Conservation (phyloP, 2,888 invertebrate species). For the Pardosa pseudoannulata region DNA sequence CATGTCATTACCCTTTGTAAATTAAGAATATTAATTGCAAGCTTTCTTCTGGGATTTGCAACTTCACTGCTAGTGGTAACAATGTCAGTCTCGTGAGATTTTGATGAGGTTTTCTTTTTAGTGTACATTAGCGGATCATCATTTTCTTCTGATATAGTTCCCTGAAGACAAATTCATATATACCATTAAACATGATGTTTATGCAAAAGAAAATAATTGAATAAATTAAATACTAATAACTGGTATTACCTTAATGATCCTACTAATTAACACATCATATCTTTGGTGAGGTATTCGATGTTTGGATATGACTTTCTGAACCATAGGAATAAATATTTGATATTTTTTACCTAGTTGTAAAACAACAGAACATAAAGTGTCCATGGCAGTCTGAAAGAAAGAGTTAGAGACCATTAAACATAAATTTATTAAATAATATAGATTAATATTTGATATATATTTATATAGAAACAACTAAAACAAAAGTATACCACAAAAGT, state of each 20-base stretch:
- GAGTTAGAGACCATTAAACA: too few relatives aligned
- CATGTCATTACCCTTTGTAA: constrained; percentile 82
- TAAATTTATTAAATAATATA: too few relatives aligned
- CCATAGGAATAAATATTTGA: constrained; percentile 93
- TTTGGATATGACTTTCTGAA: constrained; percentile 88
- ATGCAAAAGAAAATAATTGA: constrained; percentile 4
- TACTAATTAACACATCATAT: constrained; percentile 85
- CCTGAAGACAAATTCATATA: constrained; percentile 19
- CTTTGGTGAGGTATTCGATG: constrained; percentile 86
- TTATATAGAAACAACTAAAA: too few relatives aligned
- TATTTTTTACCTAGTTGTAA: constrained; percentile 93
- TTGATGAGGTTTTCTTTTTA: constrained; percentile 83
- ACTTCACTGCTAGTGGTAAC: constrained; percentile 83
- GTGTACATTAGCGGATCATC: constrained; percentile 84
- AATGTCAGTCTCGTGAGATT: constrained; percentile 83
- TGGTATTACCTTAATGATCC: constrained; percentile 65
- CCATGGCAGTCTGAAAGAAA: constrained; percentile 86
- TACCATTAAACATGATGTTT: neutral
- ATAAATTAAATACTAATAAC: too few relatives aligned
- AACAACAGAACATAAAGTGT: constrained; percentile 90
- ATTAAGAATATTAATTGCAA: constrained; percentile 89
- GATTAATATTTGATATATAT: too few relatives aligned
- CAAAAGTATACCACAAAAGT: too few relatives aligned
- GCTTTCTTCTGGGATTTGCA: constrained; percentile 78
- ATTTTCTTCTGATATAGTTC: constrained; percentile 80